Base-by-base conservation (phyloP, 2,113 vertebrate species). In the Festucalex cinctus region DNA sequence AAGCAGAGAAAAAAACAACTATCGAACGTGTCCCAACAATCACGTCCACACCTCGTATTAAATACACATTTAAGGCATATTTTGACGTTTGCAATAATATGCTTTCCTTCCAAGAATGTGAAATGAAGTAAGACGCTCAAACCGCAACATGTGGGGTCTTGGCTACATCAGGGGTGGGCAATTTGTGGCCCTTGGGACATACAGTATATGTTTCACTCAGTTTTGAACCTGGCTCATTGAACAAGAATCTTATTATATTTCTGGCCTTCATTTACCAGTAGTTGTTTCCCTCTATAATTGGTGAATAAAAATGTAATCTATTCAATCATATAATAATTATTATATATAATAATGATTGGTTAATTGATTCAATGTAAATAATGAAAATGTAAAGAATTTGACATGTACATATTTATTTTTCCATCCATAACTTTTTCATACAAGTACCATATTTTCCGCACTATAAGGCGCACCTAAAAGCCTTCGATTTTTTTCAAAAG, bases 1-100 rank as follows among this genome's bases (percentile, higher is more conserved):
- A 60, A 60, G 20, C 20, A 39, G 9, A 60, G n/a, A 4, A 60
- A 37, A 57, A n/a, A 9, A n/a, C n/a, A 35, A 37, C 37, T 36
- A 37, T 8, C 28, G 35, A 58, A 36, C 6, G 16, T 59, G 5
- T 57, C 5, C 26, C 1, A 13, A 57, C 54, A 57, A 9, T 59
- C 32, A 36, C 35, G 9, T 10, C 1, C n/a, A 24, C 22, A 53
- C 10, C 51, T 53, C 3, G n/a, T 53, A 53, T 24, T 53, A 53
- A 5, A 5, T 13, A 53, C n/a, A 53, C 10, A 6, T 53, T 53
- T 8, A 36, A 37, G 35, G 20, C 4, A 39, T 60, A 22, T 39
- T 60, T 60, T 60, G 58, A 60, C 58, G 10, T 60, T 60, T 60
- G 57, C 7, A 19, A 19, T 35, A 58, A 56, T 57, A 32, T 20